Conservation (phyloP, 2,113 vertebrate genomes). For the Micronycteris hirsuta region DNA sequence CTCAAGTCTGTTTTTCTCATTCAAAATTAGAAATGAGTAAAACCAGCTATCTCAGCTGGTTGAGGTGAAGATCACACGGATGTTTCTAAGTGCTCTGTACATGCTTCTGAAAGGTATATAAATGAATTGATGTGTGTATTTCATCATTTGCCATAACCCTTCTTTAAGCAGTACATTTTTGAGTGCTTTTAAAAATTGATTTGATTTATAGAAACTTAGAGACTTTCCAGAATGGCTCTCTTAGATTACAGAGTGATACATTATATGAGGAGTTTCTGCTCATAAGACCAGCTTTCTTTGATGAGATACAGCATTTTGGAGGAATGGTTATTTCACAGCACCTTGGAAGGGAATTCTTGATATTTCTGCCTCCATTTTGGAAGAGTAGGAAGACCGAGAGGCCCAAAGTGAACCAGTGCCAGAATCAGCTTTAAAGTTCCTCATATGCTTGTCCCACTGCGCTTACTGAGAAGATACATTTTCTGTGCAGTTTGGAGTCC, state of each 20-base stretch:
- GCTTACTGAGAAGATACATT: neutral
- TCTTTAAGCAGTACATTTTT: constrained; percentile 16
- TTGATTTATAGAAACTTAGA: constrained; percentile 12
- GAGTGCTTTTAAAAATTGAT: constrained; percentile 39
- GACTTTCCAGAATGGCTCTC: neutral
- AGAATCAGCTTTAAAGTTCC: neutral
- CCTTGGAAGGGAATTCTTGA: neutral
- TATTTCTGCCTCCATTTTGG: neutral
- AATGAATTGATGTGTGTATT: neutral
- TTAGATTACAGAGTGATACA: neutral
- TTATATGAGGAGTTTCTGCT: neutral
- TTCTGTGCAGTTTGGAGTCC: neutral
- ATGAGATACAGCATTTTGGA: neutral
- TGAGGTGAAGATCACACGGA: neutral
- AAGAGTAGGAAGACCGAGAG: neutral
- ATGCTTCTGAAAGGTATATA: constrained; percentile 16
- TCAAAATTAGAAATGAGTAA: constrained; percentile 40
- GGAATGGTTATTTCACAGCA: neutral
- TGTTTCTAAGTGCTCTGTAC: neutral
- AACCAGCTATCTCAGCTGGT: neutral
- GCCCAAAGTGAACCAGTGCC: neutral
- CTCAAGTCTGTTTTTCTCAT: neutral
- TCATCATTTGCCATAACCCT: neutral
- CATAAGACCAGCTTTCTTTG: neutral
- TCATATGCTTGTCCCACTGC: neutral